Evolutionary conservation across 1,140 invertebrate genomes (phyloP).

Genomic region (Drosophila nigrodunni): DNA sequence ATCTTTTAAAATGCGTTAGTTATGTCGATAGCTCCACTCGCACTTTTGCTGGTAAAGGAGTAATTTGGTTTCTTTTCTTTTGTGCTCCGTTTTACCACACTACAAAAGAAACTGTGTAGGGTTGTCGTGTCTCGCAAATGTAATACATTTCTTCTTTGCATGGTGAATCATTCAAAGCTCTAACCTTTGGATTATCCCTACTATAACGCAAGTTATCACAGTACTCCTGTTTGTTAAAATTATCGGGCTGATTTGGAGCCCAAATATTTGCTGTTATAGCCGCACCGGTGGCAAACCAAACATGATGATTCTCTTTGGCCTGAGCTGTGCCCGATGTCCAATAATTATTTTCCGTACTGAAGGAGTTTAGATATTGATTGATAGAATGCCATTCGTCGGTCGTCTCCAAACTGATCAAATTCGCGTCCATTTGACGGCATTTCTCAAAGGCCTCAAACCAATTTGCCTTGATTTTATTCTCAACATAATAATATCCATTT

Average conservation of each 20-base stretch:
- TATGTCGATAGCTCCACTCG: too few species aligned
- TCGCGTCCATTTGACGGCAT: not conserved
- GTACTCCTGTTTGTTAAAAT: not conserved
- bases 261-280: not conserved
- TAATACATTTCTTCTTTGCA: not conserved
- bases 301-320: not conserved
- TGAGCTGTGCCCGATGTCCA: conserved; percentile 6
- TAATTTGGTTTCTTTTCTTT: not conserved
- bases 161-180: not conserved
- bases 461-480: not conserved
- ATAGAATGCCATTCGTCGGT: conserved; percentile 4
- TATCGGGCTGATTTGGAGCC: not conserved
- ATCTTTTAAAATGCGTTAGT: too few species aligned
- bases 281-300: conserved; percentile 1
- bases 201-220: not conserved
- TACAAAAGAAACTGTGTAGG: not conserved
- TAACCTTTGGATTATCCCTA: not conserved
- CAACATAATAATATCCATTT: conserved; percentile 7
- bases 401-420: conserved; percentile 10
- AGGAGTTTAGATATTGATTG: not conserved
- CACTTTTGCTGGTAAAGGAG: not conserved
- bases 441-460: conserved; percentile 1
- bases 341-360: not conserved
- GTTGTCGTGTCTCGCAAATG: conserved; percentile 3
- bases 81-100: not conserved